phyloP scores from a whole-genome alignment of 2,888 invertebrate genomes.

The Teleogryllus oceanicus region DNA sequence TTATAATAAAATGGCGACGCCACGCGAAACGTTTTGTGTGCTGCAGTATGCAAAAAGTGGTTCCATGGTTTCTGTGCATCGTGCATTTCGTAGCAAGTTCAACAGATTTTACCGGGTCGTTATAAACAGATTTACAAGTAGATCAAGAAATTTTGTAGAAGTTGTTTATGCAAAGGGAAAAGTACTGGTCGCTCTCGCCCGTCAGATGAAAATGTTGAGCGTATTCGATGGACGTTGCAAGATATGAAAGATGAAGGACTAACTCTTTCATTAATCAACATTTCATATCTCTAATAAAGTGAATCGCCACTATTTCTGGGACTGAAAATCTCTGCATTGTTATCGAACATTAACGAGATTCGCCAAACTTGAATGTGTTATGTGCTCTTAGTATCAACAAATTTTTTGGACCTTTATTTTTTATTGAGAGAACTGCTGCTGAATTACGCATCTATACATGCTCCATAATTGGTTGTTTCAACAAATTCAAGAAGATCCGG shows the following conservation, averaged over 20 bases:
- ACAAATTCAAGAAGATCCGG: too few species aligned
- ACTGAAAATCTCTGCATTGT: not conserved
- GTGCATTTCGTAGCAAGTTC: not conserved
- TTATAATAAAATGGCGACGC: not conserved
- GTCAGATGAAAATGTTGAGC: not conserved
- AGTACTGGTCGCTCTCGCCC: not conserved
- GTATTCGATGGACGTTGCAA: not conserved
- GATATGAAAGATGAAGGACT: not conserved
- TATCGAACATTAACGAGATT: not conserved
- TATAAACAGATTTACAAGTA: not conserved
- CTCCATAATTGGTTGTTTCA: too few species aligned
- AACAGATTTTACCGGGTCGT: too few species aligned
- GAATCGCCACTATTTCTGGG: not conserved
- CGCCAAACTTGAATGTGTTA: not conserved
- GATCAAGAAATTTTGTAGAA: not conserved
- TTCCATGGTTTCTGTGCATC: not conserved
- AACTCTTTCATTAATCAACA: not conserved
- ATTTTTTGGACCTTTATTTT: not conserved
- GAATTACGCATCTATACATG: not conserved
- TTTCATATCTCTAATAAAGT: not conserved
- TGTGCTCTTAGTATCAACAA: not conserved
- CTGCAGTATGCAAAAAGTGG: not conserved
- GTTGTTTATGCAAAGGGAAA: not conserved
- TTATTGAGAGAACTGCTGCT: not conserved
- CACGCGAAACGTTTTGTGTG: not conserved